Evolutionary conservation across 2,888 invertebrate genomes (phyloP).

Genomic region (Stenichneumon culpator): DNA sequence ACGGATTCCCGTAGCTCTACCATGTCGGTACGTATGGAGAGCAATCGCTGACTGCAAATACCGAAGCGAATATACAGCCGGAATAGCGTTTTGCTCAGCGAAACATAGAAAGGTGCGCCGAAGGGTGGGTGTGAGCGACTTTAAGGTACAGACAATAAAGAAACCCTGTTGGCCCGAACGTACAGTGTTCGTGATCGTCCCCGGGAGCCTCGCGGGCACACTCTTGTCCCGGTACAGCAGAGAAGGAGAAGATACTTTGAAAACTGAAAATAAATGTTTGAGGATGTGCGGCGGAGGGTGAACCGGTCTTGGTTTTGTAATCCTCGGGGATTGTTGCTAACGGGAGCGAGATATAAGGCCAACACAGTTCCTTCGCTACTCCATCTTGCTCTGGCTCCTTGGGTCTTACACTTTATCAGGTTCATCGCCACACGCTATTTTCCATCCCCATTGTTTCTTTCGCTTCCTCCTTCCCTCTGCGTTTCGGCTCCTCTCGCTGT

Average conservation of each 20-base stretch:
- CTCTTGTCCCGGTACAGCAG: neutral
- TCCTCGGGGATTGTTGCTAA: slow-evolving; percentile 52
- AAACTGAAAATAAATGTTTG: slow-evolving; percentile 64
- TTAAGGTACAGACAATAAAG: slow-evolving; percentile 28
- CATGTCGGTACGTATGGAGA: too few relatives aligned
- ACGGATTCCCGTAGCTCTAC: too few relatives aligned
- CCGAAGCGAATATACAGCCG: neutral
- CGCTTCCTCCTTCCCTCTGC: neutral
- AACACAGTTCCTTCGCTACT: slow-evolving; percentile 32
- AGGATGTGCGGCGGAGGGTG: slow-evolving; percentile 49
- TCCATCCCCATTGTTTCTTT: slow-evolving; percentile 30
- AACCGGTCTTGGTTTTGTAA: slow-evolving; percentile 47
- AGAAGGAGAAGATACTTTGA: slow-evolving; percentile 32
- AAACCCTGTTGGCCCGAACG: slow-evolving; percentile 23
- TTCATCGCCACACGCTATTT: slow-evolving; percentile 16
- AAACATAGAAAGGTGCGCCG: neutral
- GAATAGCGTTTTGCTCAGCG: neutral
- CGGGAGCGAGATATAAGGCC: slow-evolving; percentile 53
- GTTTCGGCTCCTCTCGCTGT: neutral
- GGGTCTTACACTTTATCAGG: slow-evolving; percentile 34
- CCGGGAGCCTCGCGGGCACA: neutral
- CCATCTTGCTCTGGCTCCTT: slow-evolving; percentile 21
- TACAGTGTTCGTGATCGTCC: slow-evolving; percentile 1
- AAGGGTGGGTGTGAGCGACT: neutral
- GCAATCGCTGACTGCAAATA: neutral